Conservation (phyloP, 2,888 invertebrate species). For the Luffia ferchaultella region DNA sequence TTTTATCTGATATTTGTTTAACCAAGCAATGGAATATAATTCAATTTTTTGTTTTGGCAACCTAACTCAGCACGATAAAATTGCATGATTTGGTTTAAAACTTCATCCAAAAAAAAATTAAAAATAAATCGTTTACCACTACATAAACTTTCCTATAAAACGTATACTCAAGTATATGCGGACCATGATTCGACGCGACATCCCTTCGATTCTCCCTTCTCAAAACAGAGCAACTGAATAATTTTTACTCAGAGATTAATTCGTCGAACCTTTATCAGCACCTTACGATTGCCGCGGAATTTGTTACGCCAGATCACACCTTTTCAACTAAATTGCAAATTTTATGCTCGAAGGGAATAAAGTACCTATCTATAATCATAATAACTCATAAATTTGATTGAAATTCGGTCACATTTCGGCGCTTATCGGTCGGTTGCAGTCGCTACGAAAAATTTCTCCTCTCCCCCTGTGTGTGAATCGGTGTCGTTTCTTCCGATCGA, state of each 20-base stretch:
- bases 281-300: conserved; percentile 59
- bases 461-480: conserved; percentile 33
- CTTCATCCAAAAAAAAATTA: too few species aligned
- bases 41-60: too few species aligned
- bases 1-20: too few species aligned
- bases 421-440: conserved; percentile 60
- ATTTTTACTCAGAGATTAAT: conserved; percentile 51
- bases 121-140: too few species aligned
- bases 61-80: too few species aligned
- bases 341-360: conserved; percentile 55
- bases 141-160: too few species aligned
- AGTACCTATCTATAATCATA: conserved; percentile 47
- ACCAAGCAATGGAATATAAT: too few species aligned
- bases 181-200: background rate
- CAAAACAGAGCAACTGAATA: background rate
- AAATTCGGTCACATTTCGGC: conserved; percentile 61
- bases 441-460: conserved; percentile 56
- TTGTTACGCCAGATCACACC: conserved; percentile 62
- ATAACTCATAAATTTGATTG: conserved; percentile 66
- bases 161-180: too few species aligned
- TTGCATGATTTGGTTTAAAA: too few species aligned
- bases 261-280: conserved; percentile 57
- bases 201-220: background rate
- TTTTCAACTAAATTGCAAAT: conserved; percentile 62
- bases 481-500: conserved; percentile 52